Conservation (phyloP, 2,888 invertebrate genomes). For the Alloplasta piceator region DNA sequence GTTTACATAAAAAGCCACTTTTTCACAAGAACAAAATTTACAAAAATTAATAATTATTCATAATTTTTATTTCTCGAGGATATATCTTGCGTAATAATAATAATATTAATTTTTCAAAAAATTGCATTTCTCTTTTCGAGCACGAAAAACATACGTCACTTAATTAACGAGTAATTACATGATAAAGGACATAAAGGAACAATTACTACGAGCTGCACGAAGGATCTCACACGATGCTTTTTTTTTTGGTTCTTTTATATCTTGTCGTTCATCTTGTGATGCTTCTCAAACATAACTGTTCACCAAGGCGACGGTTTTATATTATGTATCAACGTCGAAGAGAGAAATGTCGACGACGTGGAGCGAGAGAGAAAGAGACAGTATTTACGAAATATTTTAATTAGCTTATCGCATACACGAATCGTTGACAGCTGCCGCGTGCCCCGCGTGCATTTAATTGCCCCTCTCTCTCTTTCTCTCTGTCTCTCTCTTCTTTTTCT, state of each 20-base stretch:
- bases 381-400: conserved; percentile 82
- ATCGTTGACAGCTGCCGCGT: conserved; percentile 81
- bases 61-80: background rate
- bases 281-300: conserved; percentile 64
- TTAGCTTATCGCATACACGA: conserved; percentile 80
- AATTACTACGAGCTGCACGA: background rate
- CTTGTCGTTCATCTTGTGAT: conserved; percentile 75
- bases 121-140: background rate
- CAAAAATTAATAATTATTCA: background rate
- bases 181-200: background rate
- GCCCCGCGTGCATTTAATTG: conserved; percentile 81
- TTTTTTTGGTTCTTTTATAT: conserved; percentile 69
- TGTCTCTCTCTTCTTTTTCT: conserved; percentile 11
- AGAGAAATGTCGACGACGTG: conserved; percentile 46
- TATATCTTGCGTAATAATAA: background rate
- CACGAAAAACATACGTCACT: background rate
- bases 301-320: conserved; percentile 36
- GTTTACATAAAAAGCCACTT: conserved; percentile 5
- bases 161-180: background rate
- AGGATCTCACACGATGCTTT: background rate
- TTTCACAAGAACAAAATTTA: background rate
- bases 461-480: conserved; percentile 61
- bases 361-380: background rate
- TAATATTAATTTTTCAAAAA: conserved; percentile 1
- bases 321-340: background rate